Percentiles rank a stretch among this genome's conserved stretches.
These are phyloP conservation scores for human (Homo sapiens) DNA, from an alignment of 2,113 vertebrate species.

Conservation along the genomic window DNA sequence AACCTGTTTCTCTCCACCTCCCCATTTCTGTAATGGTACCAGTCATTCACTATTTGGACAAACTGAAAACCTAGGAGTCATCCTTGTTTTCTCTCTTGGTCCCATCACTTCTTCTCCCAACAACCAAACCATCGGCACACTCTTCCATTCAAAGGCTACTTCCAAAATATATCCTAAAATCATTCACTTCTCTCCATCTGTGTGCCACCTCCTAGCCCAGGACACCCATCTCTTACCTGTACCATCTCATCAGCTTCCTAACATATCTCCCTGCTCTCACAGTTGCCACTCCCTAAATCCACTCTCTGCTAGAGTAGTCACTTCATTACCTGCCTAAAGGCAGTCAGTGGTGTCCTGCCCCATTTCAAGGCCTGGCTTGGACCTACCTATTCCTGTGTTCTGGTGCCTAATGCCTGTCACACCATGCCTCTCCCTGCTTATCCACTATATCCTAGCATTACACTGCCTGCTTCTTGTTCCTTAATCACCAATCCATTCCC, in stretches of 20 bases:
- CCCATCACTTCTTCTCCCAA: not conserved
- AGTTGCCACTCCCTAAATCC: not conserved
- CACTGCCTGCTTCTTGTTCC: not conserved
- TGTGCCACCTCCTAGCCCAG: not conserved
- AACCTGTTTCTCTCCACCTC: too few species aligned
- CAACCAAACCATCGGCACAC: not conserved
- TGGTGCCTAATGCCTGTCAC: not conserved
- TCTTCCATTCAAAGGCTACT: not conserved
- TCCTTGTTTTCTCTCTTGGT: not conserved
- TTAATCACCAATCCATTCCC: not conserved
- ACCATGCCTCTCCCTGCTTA: not conserved
- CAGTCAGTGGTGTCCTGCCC: fast-evolving
- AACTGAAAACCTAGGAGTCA: not conserved
- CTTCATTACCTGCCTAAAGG: not conserved
- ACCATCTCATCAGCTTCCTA: not conserved
- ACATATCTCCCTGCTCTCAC: not conserved
- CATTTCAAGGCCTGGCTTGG: not conserved
- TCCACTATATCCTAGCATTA: not conserved
- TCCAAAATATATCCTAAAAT: not conserved
- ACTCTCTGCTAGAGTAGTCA: not conserved
- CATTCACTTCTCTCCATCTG: not conserved
- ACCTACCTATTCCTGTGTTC: not conserved
- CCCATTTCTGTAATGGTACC: not conserved
- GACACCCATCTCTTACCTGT: not conserved
- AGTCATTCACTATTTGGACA: not conserved